Base-by-base conservation (phyloP, 2,797 vertebrate species). In the Phoxinus dragarum region DNA sequence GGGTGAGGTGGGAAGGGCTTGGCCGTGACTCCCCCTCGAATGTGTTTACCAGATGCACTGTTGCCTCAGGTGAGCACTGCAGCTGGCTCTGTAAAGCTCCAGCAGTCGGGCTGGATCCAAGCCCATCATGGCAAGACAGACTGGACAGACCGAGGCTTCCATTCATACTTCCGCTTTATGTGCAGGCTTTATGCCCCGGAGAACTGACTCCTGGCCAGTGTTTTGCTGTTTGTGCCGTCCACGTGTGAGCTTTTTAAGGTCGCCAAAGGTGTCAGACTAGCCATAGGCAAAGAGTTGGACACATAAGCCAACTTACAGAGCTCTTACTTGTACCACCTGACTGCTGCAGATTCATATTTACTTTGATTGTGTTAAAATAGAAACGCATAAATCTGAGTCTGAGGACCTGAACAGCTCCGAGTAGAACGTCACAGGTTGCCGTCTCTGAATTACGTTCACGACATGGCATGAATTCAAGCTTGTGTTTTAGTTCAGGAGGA, bases 41-140 rank as follows among this genome's bases (percentile, higher is more conserved):
- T 90, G 86, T 92, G 91, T 94, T 93, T 90, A 93, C 92, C 93
- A 93, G 92, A 93, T 94, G 93, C 90, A 92, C 84, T 77, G 31
- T 86, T 92, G 92, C 94, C 93, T 92, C 89, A 91, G 93, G 93
- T 93, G 90, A 89, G 83, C 44, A 6, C 74, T 88, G 72, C 93
- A 93, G 88, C 92, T 95, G 94, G 92, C 91, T 91, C 74, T 81
- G 86, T 49, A 49, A 6, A 87, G 81, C 86, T 90, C 88, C 88
- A 91, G 89, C 84, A 90, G 90, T 86, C 88, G 47, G 56, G 40
- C 86, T 92, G 92, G 93, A 91, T 59, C 59, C 71, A 73, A 1
- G 87, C 92, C 90, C 85, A 19, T 84, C 36, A 88, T 40, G 82
- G 89, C 80, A 92, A 78, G 64, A 81, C 85, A 78, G 76, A 59